Evolutionary conservation across 2,113 vertebrate genomes (phyloP).

Genomic region (Nothocercus nigrocapillus): DNA sequence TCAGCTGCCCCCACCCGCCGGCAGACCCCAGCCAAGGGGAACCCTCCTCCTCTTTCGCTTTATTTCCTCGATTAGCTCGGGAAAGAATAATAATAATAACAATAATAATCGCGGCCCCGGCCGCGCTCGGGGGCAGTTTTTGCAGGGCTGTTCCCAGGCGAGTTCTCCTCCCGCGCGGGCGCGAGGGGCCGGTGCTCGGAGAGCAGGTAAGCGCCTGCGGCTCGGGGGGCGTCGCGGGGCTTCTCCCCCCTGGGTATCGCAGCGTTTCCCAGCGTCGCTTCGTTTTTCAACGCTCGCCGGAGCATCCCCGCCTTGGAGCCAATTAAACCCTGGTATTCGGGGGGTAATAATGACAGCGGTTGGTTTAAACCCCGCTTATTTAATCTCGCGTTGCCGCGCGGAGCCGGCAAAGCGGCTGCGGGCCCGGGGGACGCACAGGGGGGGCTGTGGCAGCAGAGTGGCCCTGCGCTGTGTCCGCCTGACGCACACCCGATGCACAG

Average conservation of each 20-base stretch:
- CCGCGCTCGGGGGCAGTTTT: not conserved
- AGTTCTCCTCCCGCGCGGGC: slow-evolving; percentile 30
- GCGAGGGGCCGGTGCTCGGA: not conserved
- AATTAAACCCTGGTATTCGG: not conserved
- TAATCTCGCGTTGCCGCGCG: no score
- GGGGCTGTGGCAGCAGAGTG: no score
- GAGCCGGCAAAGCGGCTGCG: no score
- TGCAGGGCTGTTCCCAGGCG: not conserved
- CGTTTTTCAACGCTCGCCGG: not conserved
- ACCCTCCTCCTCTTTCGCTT: slow-evolving; percentile 74
- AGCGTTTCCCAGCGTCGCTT: slow-evolving; percentile 7
- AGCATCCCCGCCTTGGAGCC: not conserved
- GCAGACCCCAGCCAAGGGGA: slow-evolving; percentile 63
- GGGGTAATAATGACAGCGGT: not conserved
- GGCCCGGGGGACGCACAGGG: no score
- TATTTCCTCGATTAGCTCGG: slow-evolving; percentile 70
- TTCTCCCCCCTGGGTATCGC: slow-evolving; percentile 16
- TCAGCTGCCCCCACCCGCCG: slow-evolving; percentile 58
- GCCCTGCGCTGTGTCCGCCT: no score
- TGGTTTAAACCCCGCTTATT: not conserved
- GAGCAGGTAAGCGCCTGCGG: slow-evolving; percentile 52
- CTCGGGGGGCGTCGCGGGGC: not conserved
- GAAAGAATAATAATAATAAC: slow-evolving; percentile 2
- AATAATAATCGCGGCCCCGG: not conserved
- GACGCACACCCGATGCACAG: no score